Evolutionary conservation across 2,888 invertebrate genomes (phyloP), one percentile per base, ranked within the genome.

Genomic region (Ariolimax columbianus): DNA sequence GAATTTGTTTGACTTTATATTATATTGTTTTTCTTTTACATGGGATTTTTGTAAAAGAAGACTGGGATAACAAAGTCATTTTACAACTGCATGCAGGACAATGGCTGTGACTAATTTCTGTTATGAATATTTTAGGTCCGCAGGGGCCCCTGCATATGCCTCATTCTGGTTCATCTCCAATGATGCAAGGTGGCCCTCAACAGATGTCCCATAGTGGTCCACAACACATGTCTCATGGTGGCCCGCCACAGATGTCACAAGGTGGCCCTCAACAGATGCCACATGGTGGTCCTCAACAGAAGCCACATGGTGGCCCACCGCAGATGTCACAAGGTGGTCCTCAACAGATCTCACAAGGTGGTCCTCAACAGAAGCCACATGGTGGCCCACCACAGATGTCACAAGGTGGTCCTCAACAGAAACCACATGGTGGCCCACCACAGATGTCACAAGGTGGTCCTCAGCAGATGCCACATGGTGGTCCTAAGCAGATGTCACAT

Each of bases 301-400:
- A 40, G 70, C n/a, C 33, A 40, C 59, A 73, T 9, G 77, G 66
- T 30, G 81, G 82, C 1, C 75, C 68, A 4, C 81, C 77, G 19
- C 66, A 36, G 3, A 83, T 86, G 80, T 43, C 68, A 4, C 70
- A 83, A 43, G 72, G 85, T 63, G 82, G 83, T 7, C 85, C 77
- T 11, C 80, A 43, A 66, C 82, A 77, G 84, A 59, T 33, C 0
- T 77, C 79, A 47, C 66, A 77, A 66, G 47, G 63, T 68, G 77
- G 73, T 3, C 81, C 63, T 55, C 77, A 47, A 59, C 55, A 26
- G 23, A 30, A 40, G 77, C 55, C 72, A 33, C 81, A 75, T 7
- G 80, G 82, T 47, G 85, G 83, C 30, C 83, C 70, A 14, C 84
- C 84, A 19, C 66, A 47, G 33, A 84, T 84, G 84, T 47, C 66